phyloP scores from a whole-genome alignment of 2,888 invertebrate species.

The Capitulum mitella region DNA sequence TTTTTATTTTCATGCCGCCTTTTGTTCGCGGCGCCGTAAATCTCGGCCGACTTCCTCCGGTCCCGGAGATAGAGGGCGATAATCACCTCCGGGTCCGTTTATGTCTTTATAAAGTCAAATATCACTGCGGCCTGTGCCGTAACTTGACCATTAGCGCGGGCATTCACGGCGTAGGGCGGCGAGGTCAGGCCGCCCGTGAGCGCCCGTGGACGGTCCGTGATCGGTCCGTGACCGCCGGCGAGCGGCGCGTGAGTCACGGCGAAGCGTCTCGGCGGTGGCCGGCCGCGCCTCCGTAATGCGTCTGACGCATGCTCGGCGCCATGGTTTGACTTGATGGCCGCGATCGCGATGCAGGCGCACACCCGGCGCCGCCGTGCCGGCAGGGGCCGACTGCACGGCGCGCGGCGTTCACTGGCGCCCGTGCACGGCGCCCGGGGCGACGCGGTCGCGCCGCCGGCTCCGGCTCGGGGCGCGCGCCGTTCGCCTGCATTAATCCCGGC shows the following conservation, averaged over 20 bases:
- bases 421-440: background rate
- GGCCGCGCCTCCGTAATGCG: background rate
- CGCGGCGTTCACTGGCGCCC: background rate
- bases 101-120: conserved; percentile 20
- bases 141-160: background rate
- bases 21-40: background rate
- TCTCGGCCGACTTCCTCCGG: background rate
- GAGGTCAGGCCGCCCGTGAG: too few relatives aligned
- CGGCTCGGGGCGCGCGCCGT: too few relatives aligned
- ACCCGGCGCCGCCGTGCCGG: background rate
- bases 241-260: too few relatives aligned
- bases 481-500: background rate
- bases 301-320: background rate
- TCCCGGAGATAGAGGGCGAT: background rate
- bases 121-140: background rate
- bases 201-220: too few relatives aligned
- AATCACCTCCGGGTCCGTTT: background rate
- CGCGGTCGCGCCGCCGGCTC: background rate
- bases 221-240: too few relatives aligned
- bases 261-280: background rate
- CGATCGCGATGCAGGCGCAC: conserved; percentile 10
- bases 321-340: background rate
- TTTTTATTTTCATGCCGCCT: conserved; percentile 20
- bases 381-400: background rate
- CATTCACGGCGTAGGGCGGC: background rate